Evolutionary conservation across 2,797 vertebrate species (phyloP), one percentile per base, ranked within the genome.

Genomic region (Ptychadena robeensis): DNA sequence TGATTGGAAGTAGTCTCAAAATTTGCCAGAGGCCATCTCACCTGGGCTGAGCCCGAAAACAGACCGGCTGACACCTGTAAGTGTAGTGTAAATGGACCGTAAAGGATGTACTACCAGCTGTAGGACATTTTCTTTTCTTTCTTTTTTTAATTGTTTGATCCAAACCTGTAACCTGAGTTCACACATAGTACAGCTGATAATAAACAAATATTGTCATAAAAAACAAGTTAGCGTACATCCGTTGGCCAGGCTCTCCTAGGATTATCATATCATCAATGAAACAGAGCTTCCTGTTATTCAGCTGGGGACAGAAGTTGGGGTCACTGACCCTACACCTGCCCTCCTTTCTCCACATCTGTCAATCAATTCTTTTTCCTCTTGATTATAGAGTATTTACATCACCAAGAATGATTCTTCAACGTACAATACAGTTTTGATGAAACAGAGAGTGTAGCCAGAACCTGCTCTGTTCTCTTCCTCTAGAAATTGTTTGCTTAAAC

Each of bases 261-360:
- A 63, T 68, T 53, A 73, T 63, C 37, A 48, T 69, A 84, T 81
- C 67, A 25, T 15, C 57, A 35, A 14, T 48, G 71, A 48, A 82
- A 70, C 28, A 73, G 68, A 61, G 48, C 44, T 86, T 86, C 79
- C 79, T 85, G 82, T 85, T 85, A 79, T 86, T 84, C 70, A 65
- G 40, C 27, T 11, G 25, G 48, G 32, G 31, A 9, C 44, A 77
- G 77, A 66, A 57, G 59, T 59, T 40, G 38, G 35, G 69, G 61
- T 65, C 61, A 34, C 65, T 77, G 59, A 38, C 75, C 38, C 35
- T 35, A 76, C 85, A 84, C 85, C 79, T 86, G 85, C 32, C 79
- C 57, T 31, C 30, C n/a, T 37, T 35, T 53, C 63, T 38, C 74
- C 80, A 53, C 27, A 68, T 44, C 71, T 67, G 71, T 68, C 72